Evolutionary conservation across 1,140 invertebrate genomes (phyloP).

Genomic region (Tribolium madens): DNA sequence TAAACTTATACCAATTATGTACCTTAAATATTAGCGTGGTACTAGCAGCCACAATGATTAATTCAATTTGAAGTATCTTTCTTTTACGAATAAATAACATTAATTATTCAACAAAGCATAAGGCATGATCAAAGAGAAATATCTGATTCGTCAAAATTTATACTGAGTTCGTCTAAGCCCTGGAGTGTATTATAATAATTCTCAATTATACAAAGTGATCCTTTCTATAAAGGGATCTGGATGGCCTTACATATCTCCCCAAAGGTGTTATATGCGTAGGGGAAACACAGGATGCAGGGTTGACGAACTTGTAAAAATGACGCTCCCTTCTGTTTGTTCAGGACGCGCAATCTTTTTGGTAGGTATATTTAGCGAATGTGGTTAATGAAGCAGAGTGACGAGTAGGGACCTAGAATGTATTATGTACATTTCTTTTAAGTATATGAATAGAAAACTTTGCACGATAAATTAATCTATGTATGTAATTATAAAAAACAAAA

Average conservation of each 20-base stretch:
- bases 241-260: conserved; percentile 21
- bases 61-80: not conserved
- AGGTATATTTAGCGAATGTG: conserved; percentile 9
- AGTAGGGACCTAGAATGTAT: not conserved
- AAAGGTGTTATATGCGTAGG: conserved; percentile 7
- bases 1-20: not conserved
- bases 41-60: not conserved
- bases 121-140: conserved; percentile 31
- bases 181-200: conserved; percentile 25
- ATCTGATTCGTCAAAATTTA: conserved; percentile 25
- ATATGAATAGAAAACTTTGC: too few species aligned
- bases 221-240: conserved; percentile 16
- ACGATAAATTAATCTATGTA: too few species aligned
- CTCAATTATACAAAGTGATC: conserved; percentile 37
- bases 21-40: not conserved
- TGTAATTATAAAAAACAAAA: too few species aligned
- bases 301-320: conserved; percentile 36
- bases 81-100: conserved; percentile 24
- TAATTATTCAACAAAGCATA: conserved; percentile 38
- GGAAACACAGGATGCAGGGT: conserved; percentile 10
- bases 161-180: conserved; percentile 8
- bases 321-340: conserved; percentile 12
- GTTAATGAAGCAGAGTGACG: not conserved
- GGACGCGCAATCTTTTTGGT: conserved; percentile 11
- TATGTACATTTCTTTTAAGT: too few species aligned